phyloP scores from a whole-genome alignment of 1,140 invertebrate genomes.

The Drosophila kepulauana region DNA sequence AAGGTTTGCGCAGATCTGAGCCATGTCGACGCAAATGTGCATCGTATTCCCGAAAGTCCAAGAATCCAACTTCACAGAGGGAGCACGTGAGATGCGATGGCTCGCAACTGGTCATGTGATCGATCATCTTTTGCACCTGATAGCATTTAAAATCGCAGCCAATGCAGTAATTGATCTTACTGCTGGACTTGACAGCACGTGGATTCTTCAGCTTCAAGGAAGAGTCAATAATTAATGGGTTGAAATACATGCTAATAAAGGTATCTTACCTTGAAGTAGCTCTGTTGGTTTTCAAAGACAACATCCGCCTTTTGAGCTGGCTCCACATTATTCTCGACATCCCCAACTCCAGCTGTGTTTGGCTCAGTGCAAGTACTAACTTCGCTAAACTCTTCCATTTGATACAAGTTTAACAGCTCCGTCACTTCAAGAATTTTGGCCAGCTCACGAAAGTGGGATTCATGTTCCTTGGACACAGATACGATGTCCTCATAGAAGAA shows the following conservation, averaged over 20 bases:
- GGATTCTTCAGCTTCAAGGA: conserved; percentile 68
- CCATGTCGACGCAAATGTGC: conserved; percentile 86
- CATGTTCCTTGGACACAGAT: conserved; percentile 75
- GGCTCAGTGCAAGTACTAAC: conserved; percentile 18
- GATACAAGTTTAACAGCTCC: conserved; percentile 72
- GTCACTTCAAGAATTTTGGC: conserved; percentile 74
- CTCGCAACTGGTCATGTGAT: conserved; percentile 85
- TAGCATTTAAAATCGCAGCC: conserved; percentile 84
- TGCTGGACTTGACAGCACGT: conserved; percentile 60
- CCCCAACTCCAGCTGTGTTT: conserved; percentile 6
- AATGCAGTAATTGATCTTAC: conserved; percentile 85
- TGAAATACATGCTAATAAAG: neutral
- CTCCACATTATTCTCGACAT: conserved; percentile 32
- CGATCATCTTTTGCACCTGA: conserved; percentile 83
- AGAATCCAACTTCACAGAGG: conserved; percentile 85
- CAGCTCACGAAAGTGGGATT: conserved; percentile 72
- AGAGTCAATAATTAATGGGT: neutral
- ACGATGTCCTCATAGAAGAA: conserved; percentile 82
- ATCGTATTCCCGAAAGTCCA: conserved; percentile 84
- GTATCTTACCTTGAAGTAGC: conserved; percentile 70
- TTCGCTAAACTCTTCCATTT: conserved; percentile 56
- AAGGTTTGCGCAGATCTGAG: conserved; percentile 85
- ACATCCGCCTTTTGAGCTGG: conserved; percentile 50
- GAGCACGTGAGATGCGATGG: conserved; percentile 86
- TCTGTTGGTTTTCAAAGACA: conserved; percentile 73